phyloP scores from a whole-genome alignment of 2,888 invertebrate species.

The Trissonchulus latispiculum region DNA sequence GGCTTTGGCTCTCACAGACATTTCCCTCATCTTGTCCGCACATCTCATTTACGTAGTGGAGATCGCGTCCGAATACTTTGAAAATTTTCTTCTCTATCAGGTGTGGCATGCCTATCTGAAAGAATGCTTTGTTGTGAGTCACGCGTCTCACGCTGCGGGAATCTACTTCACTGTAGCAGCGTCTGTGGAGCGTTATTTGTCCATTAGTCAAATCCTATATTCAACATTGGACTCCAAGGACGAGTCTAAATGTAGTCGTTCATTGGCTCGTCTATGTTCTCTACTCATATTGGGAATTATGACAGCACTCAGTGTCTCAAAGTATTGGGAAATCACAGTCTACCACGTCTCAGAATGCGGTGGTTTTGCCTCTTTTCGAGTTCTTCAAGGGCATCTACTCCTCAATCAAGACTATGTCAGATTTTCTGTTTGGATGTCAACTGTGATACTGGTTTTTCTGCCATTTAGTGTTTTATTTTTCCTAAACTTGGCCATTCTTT shows the following conservation, averaged over 20 bases:
- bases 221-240: background rate
- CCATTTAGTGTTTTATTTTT: background rate
- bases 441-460: background rate
- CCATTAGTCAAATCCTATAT: too few relatives aligned
- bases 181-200: background rate
- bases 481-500: background rate
- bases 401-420: background rate
- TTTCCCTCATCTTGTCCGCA: background rate
- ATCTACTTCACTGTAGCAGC: conserved; percentile 5
- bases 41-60: background rate
- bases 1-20: background rate
- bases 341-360: background rate
- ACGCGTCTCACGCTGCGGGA: background rate
- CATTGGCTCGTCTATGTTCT: background rate
- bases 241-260: background rate
- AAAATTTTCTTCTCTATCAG: background rate
- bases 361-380: background rate
- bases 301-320: background rate
- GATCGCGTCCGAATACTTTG: background rate
- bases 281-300: background rate
- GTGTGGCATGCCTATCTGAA: background rate
- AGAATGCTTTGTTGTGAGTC: background rate
- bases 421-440: background rate
- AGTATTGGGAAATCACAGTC: background rate
- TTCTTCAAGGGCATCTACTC: background rate